Evolutionary conservation across 2,797 vertebrate genomes (phyloP), one percentile per base, ranked within the genome.

Genomic region (Tangara arthus): DNA sequence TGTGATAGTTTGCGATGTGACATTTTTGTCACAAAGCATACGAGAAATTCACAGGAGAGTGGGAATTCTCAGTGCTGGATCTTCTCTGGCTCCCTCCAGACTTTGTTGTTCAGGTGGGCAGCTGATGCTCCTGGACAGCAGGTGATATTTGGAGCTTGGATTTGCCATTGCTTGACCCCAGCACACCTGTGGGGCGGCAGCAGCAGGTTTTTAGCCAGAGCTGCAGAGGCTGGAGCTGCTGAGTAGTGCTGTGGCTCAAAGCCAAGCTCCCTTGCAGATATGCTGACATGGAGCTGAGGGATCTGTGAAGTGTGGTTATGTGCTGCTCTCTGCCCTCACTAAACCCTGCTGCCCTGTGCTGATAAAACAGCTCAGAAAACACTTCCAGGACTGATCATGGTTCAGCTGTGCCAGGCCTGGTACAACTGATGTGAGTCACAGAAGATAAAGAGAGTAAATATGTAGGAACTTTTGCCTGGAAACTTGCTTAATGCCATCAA

Each of bases 291-390:
- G 82, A 68, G 16, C 82, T 91, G 80, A 95, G 81, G 70, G 44
- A 71, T 30, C 84, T 81, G 73, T 87, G 85, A 59, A 91, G 79
- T 91, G 69, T 82, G 53, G 81, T 2, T 83, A 8, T 44, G 63
- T 34, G 64, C 26, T 92, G 84, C 52, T 94, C 92, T 93, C 94
- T 96, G 93, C 70, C 60, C 94, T 63, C 82, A 34, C 69, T 86
- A 49, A 94, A 86, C 72, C 13, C 21, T 91, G 42, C 61, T 87
- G 89, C 50, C 84, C 89, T 39, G 0, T 15, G 44, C 76, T 85
- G 85, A 93, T 95, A 95, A 95, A 95, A 73, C 47, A 57, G 68
- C 69, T 57, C 72, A 30, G 60, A 37, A 94, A 87, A 61, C 28
- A 9, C 44, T 93, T 85, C 53, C 80, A 76, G 86, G 34, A 41